These are phyloP conservation scores for Thunnus thynnus DNA, from an alignment of 2,113 vertebrate species.

Conservation along the genomic window DNA sequence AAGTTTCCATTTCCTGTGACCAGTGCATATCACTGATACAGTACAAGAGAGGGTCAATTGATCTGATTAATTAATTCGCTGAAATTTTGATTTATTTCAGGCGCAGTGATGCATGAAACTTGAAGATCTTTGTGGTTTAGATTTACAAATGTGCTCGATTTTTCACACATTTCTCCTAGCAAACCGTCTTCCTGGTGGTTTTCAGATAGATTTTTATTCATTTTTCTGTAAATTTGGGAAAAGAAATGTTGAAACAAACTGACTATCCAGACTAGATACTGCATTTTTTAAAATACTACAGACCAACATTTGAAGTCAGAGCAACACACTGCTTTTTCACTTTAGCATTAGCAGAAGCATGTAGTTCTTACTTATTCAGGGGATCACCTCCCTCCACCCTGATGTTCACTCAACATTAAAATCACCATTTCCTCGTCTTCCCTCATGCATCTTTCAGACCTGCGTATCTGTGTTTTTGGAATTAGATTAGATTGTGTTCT, in stretches of 20 bases:
- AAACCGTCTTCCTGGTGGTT: too few relatives aligned
- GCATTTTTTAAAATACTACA: background rate
- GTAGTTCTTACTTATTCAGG: slow-evolving; percentile 22
- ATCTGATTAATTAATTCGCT: background rate
- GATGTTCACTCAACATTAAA: slow-evolving; percentile 25
- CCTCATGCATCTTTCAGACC: slow-evolving; percentile 39
- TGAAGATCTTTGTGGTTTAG: too few relatives aligned
- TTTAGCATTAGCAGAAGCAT: background rate
- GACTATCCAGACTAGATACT: background rate
- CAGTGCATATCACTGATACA: too few relatives aligned
- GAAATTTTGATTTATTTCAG: background rate
- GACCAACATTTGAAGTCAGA: background rate
- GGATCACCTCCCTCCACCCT: background rate
- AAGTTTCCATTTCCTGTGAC: background rate
- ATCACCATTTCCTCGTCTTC: slow-evolving; percentile 21
- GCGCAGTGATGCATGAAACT: too few relatives aligned
- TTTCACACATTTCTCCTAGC: too few relatives aligned
- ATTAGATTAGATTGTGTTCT: background rate
- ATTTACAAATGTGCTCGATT: too few relatives aligned
- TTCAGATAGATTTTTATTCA: too few relatives aligned
- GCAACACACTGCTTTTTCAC: background rate
- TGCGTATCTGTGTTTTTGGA: slow-evolving; percentile 8
- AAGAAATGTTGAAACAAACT: too few relatives aligned
- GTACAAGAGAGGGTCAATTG: too few relatives aligned
- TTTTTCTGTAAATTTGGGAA: too few relatives aligned